phyloP scores from a whole-genome alignment of 92 coral and sea anemone species.

The Diadumene lineata region DNA sequence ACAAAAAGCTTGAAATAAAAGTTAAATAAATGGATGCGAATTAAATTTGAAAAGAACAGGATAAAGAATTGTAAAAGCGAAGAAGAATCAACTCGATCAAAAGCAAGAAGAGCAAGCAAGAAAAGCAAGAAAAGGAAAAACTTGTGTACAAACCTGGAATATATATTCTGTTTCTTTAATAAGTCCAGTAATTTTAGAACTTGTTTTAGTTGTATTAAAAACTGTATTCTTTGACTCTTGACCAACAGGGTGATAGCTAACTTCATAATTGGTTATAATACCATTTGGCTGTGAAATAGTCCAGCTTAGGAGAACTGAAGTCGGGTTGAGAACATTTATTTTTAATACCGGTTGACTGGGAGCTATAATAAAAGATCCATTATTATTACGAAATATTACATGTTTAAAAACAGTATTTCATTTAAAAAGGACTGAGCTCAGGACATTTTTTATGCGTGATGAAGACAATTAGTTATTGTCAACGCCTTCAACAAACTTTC shows the following conservation, averaged over 20 bases:
- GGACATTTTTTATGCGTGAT: no score
- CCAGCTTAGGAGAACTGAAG: constrained; percentile 54
- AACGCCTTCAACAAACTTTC: no score
- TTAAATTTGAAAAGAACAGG: not conserved
- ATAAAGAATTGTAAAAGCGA: no score
- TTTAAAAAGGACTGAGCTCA: no score
- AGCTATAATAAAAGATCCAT: not conserved
- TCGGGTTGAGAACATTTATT: constrained; percentile 22
- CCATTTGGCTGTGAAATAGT: constrained; percentile 21
- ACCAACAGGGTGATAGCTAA: constrained; percentile 35
- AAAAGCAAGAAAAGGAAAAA: no score
- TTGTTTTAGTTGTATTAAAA: constrained; percentile 45
- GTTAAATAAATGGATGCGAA: not conserved
- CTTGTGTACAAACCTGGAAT: no score
- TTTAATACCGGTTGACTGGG: constrained; percentile 50
- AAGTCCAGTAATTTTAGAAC: constrained; percentile 34
- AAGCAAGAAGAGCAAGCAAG: no score
- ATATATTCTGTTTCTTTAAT: constrained; percentile 17
- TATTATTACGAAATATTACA: no score
- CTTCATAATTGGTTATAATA: constrained; percentile 43
- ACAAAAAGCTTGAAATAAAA: no score
- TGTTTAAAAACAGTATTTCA: no score
- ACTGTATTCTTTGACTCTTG: constrained; percentile 17
- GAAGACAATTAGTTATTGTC: no score
- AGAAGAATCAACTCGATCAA: not conserved